phyloP scores from a whole-genome alignment of 2,113 vertebrate genomes.

The Arizona elegans region DNA sequence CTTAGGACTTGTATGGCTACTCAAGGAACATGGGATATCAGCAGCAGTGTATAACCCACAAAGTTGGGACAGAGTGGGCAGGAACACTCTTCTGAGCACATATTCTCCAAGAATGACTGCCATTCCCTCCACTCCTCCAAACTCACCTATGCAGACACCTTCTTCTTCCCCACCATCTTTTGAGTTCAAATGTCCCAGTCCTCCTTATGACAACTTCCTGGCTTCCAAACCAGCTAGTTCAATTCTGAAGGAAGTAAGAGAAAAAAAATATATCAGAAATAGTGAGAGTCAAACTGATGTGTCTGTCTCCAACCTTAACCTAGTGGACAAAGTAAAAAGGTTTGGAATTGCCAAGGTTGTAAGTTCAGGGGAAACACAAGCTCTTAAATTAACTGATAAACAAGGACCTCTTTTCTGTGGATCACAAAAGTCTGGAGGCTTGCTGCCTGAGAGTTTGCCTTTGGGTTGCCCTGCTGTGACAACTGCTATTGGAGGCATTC shows the following conservation, averaged over 20 bases:
- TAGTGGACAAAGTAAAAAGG: slow-evolving; percentile 93
- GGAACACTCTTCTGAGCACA: slow-evolving; percentile 59
- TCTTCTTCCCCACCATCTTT: slow-evolving; percentile 75
- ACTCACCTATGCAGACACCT: slow-evolving; percentile 84
- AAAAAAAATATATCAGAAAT: slow-evolving; percentile 75
- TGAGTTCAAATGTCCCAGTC: slow-evolving; percentile 84
- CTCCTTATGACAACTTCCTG: slow-evolving; percentile 88
- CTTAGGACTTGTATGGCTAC: slow-evolving; percentile 87
- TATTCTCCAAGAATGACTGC: slow-evolving; percentile 72
- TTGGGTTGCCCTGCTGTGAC: slow-evolving; percentile 68
- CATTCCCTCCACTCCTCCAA: slow-evolving; percentile 86
- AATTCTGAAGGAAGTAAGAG: slow-evolving; percentile 89
- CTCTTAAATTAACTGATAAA: slow-evolving; percentile 64
- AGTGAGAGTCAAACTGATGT: slow-evolving; percentile 86
- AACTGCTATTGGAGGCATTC: slow-evolving; percentile 77
- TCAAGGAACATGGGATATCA: slow-evolving; percentile 91
- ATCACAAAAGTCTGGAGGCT: slow-evolving; percentile 73
- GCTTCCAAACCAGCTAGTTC: slow-evolving; percentile 93
- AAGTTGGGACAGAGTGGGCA: slow-evolving; percentile 85
- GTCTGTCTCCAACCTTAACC: slow-evolving; percentile 86
- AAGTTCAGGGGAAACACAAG: slow-evolving; percentile 67
- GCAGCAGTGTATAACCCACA: slow-evolving; percentile 88
- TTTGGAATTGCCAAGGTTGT: slow-evolving; percentile 81
- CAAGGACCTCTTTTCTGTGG: slow-evolving; percentile 77
- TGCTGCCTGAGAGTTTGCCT: slow-evolving; percentile 66